Conservation (phyloP, 2,888 invertebrate genomes). For the Drosophila glabriapex region DNA sequence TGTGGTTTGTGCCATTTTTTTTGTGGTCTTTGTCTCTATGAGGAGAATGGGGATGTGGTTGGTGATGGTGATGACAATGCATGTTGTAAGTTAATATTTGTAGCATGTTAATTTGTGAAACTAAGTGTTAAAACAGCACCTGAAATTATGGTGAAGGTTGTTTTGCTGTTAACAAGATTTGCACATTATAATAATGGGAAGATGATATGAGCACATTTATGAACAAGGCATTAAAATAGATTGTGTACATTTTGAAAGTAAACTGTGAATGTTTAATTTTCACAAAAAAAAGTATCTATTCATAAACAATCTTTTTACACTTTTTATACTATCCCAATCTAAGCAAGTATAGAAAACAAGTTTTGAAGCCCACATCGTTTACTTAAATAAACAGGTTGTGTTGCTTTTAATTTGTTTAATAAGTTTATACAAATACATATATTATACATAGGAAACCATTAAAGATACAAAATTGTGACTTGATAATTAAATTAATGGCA, state of each 20-base stretch:
- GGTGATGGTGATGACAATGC: conserved; percentile 55
- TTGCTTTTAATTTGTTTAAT: neutral
- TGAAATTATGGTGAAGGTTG: conserved; percentile 54
- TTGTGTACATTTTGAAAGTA: neutral
- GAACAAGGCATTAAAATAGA: conserved; percentile 16
- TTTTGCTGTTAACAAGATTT: conserved; percentile 15
- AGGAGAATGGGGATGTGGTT: conserved; percentile 13
- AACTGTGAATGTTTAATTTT: neutral
- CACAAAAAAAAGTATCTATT: neutral
- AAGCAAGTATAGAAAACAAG: neutral
- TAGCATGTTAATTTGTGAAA: conserved; percentile 66
- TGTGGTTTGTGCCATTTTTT: conserved; percentile 22
- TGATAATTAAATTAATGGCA: neutral
- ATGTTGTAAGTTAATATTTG: conserved; percentile 32
- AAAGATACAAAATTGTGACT: neutral
- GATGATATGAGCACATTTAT: conserved; percentile 10
- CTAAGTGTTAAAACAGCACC: conserved; percentile 48
- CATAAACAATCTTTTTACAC: neutral
- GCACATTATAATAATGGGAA: conserved; percentile 25
- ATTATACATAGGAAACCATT: neutral
- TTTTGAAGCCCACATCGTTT: neutral
- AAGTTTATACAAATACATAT: neutral
- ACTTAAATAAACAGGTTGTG: neutral
- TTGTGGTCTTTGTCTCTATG: conserved; percentile 36
- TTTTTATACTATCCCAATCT: neutral